Evolutionary conservation across 2,888 invertebrate species (phyloP).

Genomic region (Cosmorhoe ocellata): DNA sequence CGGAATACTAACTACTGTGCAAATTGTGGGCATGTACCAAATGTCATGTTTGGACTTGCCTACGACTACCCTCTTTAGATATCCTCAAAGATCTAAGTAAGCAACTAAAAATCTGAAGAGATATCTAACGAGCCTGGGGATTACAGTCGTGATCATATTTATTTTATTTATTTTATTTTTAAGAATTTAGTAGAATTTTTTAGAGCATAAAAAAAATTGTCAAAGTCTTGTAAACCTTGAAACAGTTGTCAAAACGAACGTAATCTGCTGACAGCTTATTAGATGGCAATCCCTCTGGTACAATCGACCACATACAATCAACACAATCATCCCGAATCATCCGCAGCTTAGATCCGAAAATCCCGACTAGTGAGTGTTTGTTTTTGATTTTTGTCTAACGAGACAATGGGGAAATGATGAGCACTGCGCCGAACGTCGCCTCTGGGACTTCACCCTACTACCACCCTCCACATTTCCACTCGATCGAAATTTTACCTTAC

Average conservation of each 20-base stretch:
- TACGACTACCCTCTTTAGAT: too few species aligned
- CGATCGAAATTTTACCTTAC: conserved; percentile 57
- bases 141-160: too few species aligned
- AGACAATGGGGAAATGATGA: conserved; percentile 83
- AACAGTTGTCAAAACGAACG: conserved; percentile 25
- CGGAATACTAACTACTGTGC: too few species aligned
- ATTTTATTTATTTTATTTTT: too few species aligned
- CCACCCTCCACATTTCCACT: conserved; percentile 48
- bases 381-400: conserved; percentile 83
- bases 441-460: conserved; percentile 76
- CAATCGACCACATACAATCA: conserved; percentile 63
- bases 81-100: too few species aligned
- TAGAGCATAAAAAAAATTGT: too few species aligned
- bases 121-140: too few species aligned
- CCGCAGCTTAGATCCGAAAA: conserved; percentile 73
- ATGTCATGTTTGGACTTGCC: too few species aligned
- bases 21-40: too few species aligned
- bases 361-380: conserved; percentile 74
- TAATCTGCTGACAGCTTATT: conserved; percentile 47
- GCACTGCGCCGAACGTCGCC: conserved; percentile 73
- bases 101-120: too few species aligned
- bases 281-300: conserved; percentile 53
- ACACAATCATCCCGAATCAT: conserved; percentile 72
- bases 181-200: too few species aligned
- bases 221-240: conserved; percentile 28